Conservation (phyloP, 2,113 vertebrate genomes). For the Elephantulus edwardii region DNA sequence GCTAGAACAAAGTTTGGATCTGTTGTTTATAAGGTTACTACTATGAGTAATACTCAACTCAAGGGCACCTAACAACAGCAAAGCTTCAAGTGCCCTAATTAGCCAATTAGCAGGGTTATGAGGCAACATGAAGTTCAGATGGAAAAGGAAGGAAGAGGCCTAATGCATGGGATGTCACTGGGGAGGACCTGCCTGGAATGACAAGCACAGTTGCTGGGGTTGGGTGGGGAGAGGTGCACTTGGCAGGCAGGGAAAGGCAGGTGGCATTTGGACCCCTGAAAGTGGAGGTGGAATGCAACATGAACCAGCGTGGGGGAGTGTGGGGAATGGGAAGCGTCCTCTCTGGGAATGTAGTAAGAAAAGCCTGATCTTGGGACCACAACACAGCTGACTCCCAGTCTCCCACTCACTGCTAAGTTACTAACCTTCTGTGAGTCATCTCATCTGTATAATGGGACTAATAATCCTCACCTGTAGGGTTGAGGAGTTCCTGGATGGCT, state of each 20-base stretch:
- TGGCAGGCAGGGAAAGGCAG: background rate
- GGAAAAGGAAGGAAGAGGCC: background rate
- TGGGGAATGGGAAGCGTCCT: background rate
- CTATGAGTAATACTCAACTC: too few species aligned
- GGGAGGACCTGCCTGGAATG: background rate
- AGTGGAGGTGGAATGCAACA: background rate
- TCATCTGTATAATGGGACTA: background rate
- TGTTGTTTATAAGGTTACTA: too few species aligned
- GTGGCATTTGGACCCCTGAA: background rate
- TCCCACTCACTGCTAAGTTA: background rate
- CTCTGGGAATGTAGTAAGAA: background rate
- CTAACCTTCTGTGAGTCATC: too few species aligned
- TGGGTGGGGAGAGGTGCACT: background rate
- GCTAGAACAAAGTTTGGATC: too few species aligned
- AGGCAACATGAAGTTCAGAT: background rate
- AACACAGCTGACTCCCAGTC: background rate
- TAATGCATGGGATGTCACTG: background rate
- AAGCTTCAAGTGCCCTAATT: background rate
- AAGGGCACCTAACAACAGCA: too few species aligned
- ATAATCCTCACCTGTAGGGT: background rate
- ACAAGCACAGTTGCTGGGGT: background rate
- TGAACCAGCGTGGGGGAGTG: background rate
- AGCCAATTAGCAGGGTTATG: background rate
- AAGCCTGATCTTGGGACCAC: background rate
- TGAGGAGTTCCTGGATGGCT: background rate